Evolutionary conservation across 35 echinoderm and acorn worm genomes (phyloP).

Genomic region (Lytechinus pictus): DNA sequence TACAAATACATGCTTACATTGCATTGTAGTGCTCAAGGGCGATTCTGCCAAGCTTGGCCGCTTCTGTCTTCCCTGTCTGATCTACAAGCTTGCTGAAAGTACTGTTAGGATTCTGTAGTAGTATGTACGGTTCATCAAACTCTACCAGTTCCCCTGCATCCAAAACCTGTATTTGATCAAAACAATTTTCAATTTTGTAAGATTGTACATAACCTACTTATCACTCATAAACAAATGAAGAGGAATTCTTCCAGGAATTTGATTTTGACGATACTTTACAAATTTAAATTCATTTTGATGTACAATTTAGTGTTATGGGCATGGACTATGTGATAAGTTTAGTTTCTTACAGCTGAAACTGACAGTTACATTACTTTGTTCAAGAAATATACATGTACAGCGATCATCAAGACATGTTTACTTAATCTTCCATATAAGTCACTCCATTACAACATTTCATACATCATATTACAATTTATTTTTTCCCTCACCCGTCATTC

Average conservation of each 20-base stretch:
- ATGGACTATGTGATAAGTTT: background rate
- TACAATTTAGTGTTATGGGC: too few species aligned
- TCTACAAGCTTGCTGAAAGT: conserved; percentile 78
- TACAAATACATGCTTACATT: background rate
- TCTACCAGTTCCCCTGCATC: conserved; percentile 82
- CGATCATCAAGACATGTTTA: background rate
- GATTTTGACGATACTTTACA: background rate
- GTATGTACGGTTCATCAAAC: conserved; percentile 71
- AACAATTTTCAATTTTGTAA: background rate
- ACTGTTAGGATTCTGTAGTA: conserved; percentile 66
- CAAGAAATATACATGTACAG: too few species aligned
- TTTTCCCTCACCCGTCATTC: background rate
- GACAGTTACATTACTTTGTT: background rate
- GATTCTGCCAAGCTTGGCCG: conserved; percentile 54
- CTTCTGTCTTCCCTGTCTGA: conserved; percentile 67
- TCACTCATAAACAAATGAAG: background rate
- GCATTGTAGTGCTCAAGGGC: conserved; percentile 52
- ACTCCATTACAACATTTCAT: background rate
- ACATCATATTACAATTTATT: background rate
- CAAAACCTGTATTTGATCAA: conserved; percentile 57
- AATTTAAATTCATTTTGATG: too few species aligned
- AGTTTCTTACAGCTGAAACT: background rate
- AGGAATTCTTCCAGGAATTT: background rate
- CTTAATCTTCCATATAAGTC: background rate
- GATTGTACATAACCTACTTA: background rate